Percentiles rank a stretch among this genome's conserved stretches.
Conservation (phyloP, 1,140 invertebrate species). For the Manduca sexta region DNA sequence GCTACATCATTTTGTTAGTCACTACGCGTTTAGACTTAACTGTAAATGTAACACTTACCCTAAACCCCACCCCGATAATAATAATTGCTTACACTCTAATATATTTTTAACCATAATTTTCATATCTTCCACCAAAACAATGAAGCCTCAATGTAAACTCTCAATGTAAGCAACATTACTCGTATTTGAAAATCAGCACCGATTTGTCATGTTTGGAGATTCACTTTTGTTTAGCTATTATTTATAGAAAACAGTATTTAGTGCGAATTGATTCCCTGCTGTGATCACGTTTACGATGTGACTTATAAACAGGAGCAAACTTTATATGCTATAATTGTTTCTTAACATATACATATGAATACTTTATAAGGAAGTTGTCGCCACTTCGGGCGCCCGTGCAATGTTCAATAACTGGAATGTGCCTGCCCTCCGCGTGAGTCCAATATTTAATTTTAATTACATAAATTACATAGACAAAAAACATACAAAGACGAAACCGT, state of each 20-base stretch:
- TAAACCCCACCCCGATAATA: constrained; percentile 20
- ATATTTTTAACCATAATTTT: constrained; percentile 13
- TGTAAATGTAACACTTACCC: constrained; percentile 23
- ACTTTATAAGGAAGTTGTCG: no score
- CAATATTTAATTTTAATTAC: no score
- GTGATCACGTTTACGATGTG: no score
- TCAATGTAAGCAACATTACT: constrained; percentile 20
- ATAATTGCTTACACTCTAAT: constrained; percentile 16
- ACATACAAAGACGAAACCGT: no score
- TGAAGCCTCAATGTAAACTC: constrained; percentile 19
- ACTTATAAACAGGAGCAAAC: no score
- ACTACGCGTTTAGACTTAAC: constrained; percentile 9
- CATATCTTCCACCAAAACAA: constrained; percentile 9
- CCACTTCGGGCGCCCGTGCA: no score
- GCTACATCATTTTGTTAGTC: constrained; percentile 9
- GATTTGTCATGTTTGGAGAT: constrained; percentile 16
- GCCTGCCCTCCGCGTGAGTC: no score
- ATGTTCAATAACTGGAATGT: no score
- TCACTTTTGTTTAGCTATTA: background rate
- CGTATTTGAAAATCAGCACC: constrained; percentile 19
- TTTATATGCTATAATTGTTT: no score
- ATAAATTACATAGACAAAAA: no score
- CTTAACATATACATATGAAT: no score
- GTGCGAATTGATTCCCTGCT: no score
- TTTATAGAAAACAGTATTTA: background rate